Percentiles rank a stretch among this genome's conserved stretches.
Conservation (phyloP, 1,140 invertebrate species). For the Vollenhovia emeryi region DNA sequence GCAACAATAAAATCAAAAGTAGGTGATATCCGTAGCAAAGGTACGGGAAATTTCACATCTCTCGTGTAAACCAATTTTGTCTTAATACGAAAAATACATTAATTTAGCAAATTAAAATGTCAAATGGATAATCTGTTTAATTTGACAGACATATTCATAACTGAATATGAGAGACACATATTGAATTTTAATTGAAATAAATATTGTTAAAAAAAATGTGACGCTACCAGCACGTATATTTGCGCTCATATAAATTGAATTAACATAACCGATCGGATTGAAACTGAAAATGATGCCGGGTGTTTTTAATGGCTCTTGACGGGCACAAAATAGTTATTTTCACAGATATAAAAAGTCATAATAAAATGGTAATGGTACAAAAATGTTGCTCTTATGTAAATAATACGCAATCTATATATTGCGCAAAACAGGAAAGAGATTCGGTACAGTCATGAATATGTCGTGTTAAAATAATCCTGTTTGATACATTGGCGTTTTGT, state of each 20-base stretch:
- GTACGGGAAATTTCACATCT: neutral
- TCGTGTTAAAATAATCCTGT: conserved; percentile 21
- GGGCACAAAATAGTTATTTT: conserved; percentile 15
- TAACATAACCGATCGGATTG: conserved; percentile 19
- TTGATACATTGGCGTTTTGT: conserved; percentile 2
- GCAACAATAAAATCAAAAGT: neutral
- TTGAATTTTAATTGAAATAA: conserved; percentile 45
- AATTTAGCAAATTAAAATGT: conserved; percentile 29
- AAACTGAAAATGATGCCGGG: conserved; percentile 17
- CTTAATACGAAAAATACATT: neutral
- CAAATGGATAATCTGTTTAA: conserved; percentile 14
- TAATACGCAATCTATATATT: neutral
- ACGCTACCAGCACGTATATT: neutral
- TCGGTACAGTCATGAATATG: neutral
- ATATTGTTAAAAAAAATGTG: conserved; percentile 16
- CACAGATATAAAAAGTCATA: conserved; percentile 6
- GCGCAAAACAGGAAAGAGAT: neutral
- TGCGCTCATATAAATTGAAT: conserved; percentile 17
- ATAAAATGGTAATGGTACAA: neutral
- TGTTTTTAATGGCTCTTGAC: conserved; percentile 26
- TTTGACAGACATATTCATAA: neutral
- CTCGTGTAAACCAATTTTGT: neutral
- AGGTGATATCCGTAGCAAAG: neutral
- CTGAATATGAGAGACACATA: neutral
- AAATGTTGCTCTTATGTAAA: conserved; percentile 15